A percentile compares a stretch with the other conserved stretches of the same genome.
phyloP scores from a whole-genome alignment of 1,140 invertebrate species.

The Drosophila sucinea region DNA sequence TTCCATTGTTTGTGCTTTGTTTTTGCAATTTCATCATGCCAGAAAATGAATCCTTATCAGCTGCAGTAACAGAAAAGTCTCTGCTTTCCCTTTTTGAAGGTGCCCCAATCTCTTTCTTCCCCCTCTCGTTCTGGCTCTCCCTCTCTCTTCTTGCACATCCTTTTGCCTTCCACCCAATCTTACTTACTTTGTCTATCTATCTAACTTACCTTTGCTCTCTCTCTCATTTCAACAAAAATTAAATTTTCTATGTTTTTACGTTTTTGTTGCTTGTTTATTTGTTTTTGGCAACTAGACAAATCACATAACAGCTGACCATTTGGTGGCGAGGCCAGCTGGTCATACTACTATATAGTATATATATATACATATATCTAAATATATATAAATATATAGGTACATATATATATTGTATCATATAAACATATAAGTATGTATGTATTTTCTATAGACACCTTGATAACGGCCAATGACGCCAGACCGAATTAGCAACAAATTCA shows the following conservation, averaged over 20 bases:
- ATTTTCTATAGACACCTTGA: conserved; percentile 50
- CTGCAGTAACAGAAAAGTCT: conserved; percentile 15
- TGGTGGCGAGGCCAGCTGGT: conserved; percentile 71
- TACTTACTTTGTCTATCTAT: neutral
- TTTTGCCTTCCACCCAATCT: neutral
- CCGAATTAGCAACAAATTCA: conserved; percentile 4
- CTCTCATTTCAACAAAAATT: conserved; percentile 3
- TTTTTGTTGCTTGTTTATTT: conserved; percentile 34
- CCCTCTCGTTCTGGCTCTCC: neutral
- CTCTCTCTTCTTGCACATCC: neutral
- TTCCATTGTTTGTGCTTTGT: conserved; percentile 29
- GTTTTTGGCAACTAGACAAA: conserved; percentile 61
- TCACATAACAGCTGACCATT: conserved; percentile 74
- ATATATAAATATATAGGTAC: conserved; percentile 11
- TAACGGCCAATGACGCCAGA: conserved; percentile 60
- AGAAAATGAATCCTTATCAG: conserved; percentile 38
- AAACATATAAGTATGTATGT: conserved; percentile 11
- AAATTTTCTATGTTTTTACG: conserved; percentile 9
- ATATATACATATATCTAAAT: conserved; percentile 23
- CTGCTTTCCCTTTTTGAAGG: conserved; percentile 24
- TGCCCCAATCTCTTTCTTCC: conserved; percentile 14
- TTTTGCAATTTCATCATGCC: conserved; percentile 40
- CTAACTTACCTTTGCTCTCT: neutral
- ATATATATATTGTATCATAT: neutral
- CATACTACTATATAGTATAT: conserved; percentile 32